Evolutionary conservation across 2,113 vertebrate species (phyloP).

Genomic region (Scartelaos histophorus): DNA sequence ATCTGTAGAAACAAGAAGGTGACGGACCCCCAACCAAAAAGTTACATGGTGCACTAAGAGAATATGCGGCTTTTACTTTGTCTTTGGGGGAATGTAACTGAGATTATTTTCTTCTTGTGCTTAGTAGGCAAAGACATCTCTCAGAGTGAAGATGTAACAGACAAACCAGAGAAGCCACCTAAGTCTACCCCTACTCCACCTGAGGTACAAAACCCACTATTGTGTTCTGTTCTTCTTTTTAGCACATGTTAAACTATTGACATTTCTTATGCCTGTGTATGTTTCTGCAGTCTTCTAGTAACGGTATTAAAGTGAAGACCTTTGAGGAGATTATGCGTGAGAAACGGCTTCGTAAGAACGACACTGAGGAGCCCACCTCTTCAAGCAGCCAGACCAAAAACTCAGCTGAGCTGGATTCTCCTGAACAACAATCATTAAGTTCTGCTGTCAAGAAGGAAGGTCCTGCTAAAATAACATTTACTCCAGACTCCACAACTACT

Average conservation of each 20-base stretch:
- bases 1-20: no score
- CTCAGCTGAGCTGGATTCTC: constrained; percentile 13
- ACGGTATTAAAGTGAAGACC: constrained; percentile 81
- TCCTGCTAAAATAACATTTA: constrained; percentile 9
- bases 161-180: constrained; percentile 23
- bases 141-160: constrained; percentile 38
- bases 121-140: constrained; percentile 26
- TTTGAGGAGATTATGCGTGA: constrained; percentile 86
- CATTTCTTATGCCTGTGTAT: not conserved
- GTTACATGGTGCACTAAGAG: no score
- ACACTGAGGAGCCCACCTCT: constrained; percentile 65
- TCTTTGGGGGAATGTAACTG: not conserved
- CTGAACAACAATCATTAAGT: constrained; percentile 6
- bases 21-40: no score
- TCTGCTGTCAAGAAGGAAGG: constrained; percentile 28
- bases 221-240: not conserved
- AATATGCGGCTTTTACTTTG: not conserved
- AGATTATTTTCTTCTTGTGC: not conserved
- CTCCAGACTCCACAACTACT: not conserved
- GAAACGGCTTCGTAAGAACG: constrained; percentile 79
- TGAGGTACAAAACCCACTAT: constrained; percentile 45
- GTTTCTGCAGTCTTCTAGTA: constrained; percentile 38
- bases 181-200: constrained; percentile 4
- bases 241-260: not conserved
- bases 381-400: constrained; percentile 19